Base-by-base conservation (phyloP, 2,888 invertebrate species). In the Colletes collaris region DNA sequence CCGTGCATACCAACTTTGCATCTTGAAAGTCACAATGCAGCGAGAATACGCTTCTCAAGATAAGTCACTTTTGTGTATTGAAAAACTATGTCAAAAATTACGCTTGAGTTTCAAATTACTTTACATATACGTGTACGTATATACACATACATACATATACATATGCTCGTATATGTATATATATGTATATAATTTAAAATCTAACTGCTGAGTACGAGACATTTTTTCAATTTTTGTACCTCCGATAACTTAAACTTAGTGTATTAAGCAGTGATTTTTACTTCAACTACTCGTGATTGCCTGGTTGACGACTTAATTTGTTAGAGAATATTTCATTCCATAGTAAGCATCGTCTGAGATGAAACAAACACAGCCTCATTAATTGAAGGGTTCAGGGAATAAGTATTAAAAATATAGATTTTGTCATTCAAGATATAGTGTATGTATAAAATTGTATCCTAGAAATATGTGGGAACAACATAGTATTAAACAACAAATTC, bases 61-160 rank as follows among this genome's bases (percentile, higher is more conserved):
- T 89, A 89, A 87, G 87, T 89, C 88, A 89, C 88, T 88, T 88
- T 82, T 85, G 86, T 88, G 86, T 87, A 81, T 88, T 73, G 85
- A 81, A 85, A 87, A 86, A 79, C 85, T 86, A 86, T 79, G 56
- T 85, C 74, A 74, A 87, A 86, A 87, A 87, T 87, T 86, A 86
- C 81, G 75, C 79, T 76, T 71, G 75, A 82, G 60, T 69, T 76
- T 86, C 70, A 58, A 77, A 77, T 79, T 76, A 81, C 49, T 68
- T 81, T 66, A 64, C n/a, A 49, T 80, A 71, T 37, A 56, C 60
- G 60, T 50, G 13, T 67, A 64, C 66, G 44, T 76, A 59, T 35
- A 16, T 56, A 37, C 37, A 11, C 52, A 50, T 40, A 35, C 27
- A 35, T 56, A 68, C 59, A 58, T 59, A 50, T 50, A 37, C 49